phyloP scores from a whole-genome alignment of 2,888 invertebrate genomes.

The Vesta saturnalis region DNA sequence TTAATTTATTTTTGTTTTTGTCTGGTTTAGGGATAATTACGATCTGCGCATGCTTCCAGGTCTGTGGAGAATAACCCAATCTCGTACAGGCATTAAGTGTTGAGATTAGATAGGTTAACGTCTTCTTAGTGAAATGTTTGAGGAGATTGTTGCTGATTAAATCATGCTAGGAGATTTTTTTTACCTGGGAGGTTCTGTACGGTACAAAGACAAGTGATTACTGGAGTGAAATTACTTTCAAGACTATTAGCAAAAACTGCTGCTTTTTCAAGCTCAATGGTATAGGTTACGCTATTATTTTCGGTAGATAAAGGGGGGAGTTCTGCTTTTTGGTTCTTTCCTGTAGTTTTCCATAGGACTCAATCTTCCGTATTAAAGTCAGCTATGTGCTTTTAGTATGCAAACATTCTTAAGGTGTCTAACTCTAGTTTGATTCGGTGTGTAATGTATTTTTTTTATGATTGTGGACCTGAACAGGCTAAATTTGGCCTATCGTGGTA shows the following conservation, averaged over 20 bases:
- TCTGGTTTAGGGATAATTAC: not conserved
- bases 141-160: not conserved
- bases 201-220: not conserved
- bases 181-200: conserved; percentile 13
- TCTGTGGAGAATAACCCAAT: not conserved
- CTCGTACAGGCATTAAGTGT: not conserved
- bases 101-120: not conserved
- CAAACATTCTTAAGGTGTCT: too few relatives aligned
- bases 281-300: conserved; percentile 2
- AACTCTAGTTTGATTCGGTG: too few relatives aligned
- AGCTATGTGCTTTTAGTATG: too few relatives aligned
- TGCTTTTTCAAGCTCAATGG: conserved; percentile 3
- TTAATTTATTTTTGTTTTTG: not conserved
- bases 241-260: not conserved
- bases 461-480: too few relatives aligned
- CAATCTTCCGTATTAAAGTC: too few relatives aligned
- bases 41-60: not conserved
- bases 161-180: not conserved
- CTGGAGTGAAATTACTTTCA: too few relatives aligned
- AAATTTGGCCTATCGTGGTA: too few relatives aligned
- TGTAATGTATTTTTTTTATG: too few relatives aligned
- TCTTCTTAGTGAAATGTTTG: not conserved
- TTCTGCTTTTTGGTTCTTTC: conserved; percentile 3
- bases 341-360: too few relatives aligned
- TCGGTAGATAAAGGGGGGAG: not conserved